These are phyloP conservation scores for Leucoraja ocellata DNA, from an alignment of 2,797 vertebrate genomes.

Conservation along the genomic window DNA sequence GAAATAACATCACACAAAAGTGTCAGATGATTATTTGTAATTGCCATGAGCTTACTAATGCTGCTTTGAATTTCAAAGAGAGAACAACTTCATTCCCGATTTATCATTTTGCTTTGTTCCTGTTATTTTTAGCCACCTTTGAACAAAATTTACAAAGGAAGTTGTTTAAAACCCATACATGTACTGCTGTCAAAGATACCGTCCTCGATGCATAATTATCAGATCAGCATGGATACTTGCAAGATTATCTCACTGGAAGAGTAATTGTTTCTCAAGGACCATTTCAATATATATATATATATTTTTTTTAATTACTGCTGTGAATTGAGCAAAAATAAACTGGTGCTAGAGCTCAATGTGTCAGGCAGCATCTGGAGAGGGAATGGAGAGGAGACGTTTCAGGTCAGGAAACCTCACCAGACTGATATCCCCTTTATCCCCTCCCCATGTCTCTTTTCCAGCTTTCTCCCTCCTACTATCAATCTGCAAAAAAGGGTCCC, in stretches of 20 bases:
- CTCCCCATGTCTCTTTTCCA: no score
- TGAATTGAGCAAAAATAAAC: neutral
- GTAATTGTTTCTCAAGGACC: neutral
- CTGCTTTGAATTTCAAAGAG: neutral
- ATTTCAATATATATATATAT: neutral
- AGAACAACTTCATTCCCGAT: conserved; percentile 6
- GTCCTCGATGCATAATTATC: neutral
- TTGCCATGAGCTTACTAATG: conserved; percentile 8
- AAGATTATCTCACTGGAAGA: neutral
- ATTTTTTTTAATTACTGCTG: neutral
- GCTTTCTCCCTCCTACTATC: no score
- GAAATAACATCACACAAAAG: neutral
- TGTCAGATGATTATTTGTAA: neutral
- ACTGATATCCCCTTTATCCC: no score
- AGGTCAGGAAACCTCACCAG: no score
- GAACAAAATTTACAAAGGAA: neutral
- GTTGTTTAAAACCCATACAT: neutral
- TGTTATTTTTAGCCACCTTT: conserved; percentile 16
- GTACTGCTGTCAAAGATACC: neutral
- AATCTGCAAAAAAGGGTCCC: no score
- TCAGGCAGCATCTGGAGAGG: no score
- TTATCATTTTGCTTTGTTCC: conserved; percentile 2
- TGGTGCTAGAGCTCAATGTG: no score
- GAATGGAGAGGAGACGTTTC: no score
- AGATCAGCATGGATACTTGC: neutral